Evolutionary conservation across 2,113 vertebrate species (phyloP).

Genomic region (Phalacrocorax carbo): DNA sequence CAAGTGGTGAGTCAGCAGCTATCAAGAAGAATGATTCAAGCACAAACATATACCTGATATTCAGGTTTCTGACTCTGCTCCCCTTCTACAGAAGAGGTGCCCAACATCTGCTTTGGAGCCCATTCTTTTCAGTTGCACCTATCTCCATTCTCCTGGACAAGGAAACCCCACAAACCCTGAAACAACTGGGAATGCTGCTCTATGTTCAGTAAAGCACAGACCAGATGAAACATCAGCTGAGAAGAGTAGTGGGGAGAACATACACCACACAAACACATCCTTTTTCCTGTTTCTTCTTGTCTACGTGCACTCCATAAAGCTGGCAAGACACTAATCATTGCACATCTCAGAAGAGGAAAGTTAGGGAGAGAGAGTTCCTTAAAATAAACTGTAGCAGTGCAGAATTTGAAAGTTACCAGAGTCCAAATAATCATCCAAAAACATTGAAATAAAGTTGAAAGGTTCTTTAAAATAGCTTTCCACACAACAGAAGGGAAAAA

Average conservation of each 20-base stretch:
- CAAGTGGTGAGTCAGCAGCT: not conserved
- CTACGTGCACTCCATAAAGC: not conserved
- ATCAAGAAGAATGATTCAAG: conserved; percentile 29
- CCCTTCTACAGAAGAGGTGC: not conserved
- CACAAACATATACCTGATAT: not conserved
- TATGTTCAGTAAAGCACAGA: not conserved
- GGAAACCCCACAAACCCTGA: not conserved
- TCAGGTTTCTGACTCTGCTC: conserved; percentile 4
- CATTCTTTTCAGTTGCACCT: not conserved
- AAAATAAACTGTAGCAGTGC: not conserved
- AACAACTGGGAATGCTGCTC: not conserved
- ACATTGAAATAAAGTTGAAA: not conserved
- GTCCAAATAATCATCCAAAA: not conserved
- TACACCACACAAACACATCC: not conserved
- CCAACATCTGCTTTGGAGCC: not conserved
- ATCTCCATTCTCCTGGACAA: not conserved
- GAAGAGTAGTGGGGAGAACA: not conserved
- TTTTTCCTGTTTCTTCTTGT: not conserved
- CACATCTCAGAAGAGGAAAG: not conserved
- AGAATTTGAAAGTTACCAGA: not conserved
- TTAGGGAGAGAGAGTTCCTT: not conserved
- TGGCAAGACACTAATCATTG: not conserved
- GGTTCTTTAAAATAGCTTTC: not conserved
- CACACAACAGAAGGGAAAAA: not conserved
- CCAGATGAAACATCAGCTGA: not conserved